These are phyloP conservation scores for Thamnophis elegans DNA, from an alignment of 2,797 vertebrate genomes.

Conservation along the genomic window DNA sequence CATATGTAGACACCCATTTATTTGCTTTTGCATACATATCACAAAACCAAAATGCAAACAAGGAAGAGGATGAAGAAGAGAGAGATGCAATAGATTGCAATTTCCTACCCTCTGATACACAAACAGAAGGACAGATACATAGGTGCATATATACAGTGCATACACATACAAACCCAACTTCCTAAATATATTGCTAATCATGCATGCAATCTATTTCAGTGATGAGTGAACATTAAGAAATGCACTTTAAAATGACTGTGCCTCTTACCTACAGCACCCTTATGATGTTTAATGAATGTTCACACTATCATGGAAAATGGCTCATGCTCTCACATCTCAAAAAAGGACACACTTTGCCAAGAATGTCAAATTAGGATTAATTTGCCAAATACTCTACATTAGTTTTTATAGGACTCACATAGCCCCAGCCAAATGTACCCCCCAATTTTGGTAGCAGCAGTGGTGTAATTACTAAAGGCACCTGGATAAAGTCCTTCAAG, in stretches of 20 bases:
- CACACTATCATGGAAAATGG: neutral
- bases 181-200: neutral
- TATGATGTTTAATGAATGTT: slow-evolving; percentile 13
- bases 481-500: slow-evolving; percentile 15
- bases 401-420: slow-evolving; percentile 51
- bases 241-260: neutral
- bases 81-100: neutral
- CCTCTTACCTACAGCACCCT: slow-evolving; percentile 55
- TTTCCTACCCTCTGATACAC: neutral
- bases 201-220: neutral
- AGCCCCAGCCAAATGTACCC: neutral
- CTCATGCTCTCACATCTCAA: slow-evolving; percentile 16
- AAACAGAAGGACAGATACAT: neutral
- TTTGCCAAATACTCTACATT: neutral
- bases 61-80: neutral
- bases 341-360: neutral
- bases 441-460: slow-evolving; percentile 52
- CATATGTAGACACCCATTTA: neutral
- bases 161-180: neutral
- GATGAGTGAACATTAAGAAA: neutral
- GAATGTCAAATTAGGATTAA: slow-evolving; percentile 47
- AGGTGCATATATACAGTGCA: neutral
- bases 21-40: neutral
- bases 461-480: slow-evolving; percentile 51
- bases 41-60: neutral